These are phyloP conservation scores for Anabas testudineus DNA, from an alignment of 2,797 vertebrate species.

Conservation along the genomic window DNA sequence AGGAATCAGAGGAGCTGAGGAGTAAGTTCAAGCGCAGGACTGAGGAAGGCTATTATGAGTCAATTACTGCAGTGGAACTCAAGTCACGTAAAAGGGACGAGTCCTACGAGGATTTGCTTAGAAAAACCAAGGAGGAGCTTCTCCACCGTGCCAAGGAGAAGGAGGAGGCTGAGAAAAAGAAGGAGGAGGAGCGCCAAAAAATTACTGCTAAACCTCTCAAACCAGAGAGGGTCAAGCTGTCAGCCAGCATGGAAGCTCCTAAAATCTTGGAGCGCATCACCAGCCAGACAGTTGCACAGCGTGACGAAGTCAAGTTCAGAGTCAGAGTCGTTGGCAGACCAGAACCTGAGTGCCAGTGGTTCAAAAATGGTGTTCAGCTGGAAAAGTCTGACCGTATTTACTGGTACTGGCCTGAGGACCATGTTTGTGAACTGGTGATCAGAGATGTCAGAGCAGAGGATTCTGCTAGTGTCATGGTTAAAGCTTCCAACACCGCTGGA, in stretches of 20 bases:
- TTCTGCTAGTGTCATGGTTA: conserved; percentile 98
- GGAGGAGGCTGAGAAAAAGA: conserved; percentile 93
- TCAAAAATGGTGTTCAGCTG: conserved; percentile 94
- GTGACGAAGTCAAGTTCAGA: conserved; percentile 91
- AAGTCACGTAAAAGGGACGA: conserved; percentile 97
- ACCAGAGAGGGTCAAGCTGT: conserved; percentile 93
- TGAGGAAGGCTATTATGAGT: conserved; percentile 98
- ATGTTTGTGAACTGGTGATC: conserved; percentile 95
- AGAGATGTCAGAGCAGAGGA: conserved; percentile 92
- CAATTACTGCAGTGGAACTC: conserved; percentile 95
- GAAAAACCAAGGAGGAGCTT: conserved; percentile 96
- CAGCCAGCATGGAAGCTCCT: conserved; percentile 97
- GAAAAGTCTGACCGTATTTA: conserved; percentile 93
- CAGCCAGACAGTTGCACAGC: conserved; percentile 91
- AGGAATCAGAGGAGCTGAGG: conserved; percentile 95
- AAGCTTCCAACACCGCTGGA: conserved; percentile 93
- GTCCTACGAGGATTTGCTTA: conserved; percentile 95
- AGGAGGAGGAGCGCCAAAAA: conserved; percentile 88
- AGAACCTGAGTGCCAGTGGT: conserved; percentile 97
- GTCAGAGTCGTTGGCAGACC: conserved; percentile 94
- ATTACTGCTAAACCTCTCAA: conserved; percentile 89
- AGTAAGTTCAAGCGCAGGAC: conserved; percentile 98
- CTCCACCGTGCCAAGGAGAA: conserved; percentile 92
- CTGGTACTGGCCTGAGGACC: conserved; percentile 99
- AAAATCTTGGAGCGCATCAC: conserved; percentile 96